A percentile compares a stretch with the other conserved stretches of the same genome.
phyloP scores from a whole-genome alignment of 92 coral and sea anemone species.

The Phenganax subtilis region DNA sequence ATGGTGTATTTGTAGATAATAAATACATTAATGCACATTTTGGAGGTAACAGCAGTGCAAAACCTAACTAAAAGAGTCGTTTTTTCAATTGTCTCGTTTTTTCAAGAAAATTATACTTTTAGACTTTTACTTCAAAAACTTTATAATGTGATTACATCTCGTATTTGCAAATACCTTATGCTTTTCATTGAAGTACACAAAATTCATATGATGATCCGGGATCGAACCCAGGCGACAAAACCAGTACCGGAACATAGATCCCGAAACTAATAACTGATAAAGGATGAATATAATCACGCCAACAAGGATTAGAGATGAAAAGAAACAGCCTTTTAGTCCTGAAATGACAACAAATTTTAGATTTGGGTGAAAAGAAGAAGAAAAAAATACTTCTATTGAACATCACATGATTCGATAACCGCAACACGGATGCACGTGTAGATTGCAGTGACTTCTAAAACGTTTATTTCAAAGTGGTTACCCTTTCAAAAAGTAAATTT shows the following conservation, averaged over 20 bases:
- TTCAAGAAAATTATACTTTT: no score
- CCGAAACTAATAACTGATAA: conserved; percentile 61
- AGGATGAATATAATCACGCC: conserved; percentile 50
- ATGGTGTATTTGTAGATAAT: no score
- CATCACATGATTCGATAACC: no score
- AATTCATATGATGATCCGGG: conserved; percentile 32
- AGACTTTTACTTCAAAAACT: background rate
- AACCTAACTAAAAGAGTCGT: no score
- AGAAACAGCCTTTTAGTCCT: conserved; percentile 49
- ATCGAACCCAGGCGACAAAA: conserved; percentile 50
- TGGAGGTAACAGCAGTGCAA: no score
- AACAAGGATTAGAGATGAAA: conserved; percentile 32
- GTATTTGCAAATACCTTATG: background rate
- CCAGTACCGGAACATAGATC: conserved; percentile 61
- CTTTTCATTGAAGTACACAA: background rate
- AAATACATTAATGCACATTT: no score
- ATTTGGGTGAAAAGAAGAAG: background rate
- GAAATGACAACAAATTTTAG: background rate
- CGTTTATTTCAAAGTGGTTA: background rate
- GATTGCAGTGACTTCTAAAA: background rate
- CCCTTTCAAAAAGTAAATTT: no score
- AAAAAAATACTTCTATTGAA: background rate
- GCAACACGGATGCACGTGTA: background rate
- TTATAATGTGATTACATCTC: background rate
- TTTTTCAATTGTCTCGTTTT: no score